These are phyloP conservation scores for Scarus forsteni DNA, from an alignment of 2,797 vertebrate genomes.

Conservation along the genomic window DNA sequence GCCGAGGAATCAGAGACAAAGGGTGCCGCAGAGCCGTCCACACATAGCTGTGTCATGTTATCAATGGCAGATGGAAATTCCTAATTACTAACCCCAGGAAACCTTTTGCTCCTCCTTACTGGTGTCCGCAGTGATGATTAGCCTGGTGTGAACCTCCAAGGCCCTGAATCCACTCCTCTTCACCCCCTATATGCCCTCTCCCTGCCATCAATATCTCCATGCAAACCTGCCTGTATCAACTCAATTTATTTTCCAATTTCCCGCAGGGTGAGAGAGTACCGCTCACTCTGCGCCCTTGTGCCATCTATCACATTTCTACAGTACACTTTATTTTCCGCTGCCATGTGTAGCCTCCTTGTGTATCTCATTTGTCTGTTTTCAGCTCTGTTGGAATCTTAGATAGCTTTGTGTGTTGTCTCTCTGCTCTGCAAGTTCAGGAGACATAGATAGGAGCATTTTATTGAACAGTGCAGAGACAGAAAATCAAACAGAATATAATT, in stretches of 20 bases:
- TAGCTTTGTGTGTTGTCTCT: neutral
- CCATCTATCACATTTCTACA: conserved; percentile 51
- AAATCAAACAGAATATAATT: neutral
- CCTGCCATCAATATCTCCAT: conserved; percentile 60
- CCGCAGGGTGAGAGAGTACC: conserved; percentile 57
- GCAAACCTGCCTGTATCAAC: conserved; percentile 80
- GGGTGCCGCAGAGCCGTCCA: neutral
- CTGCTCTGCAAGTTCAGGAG: neutral
- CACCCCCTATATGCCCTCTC: conserved; percentile 16
- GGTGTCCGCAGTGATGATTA: conserved; percentile 61
- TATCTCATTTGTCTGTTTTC: conserved; percentile 14
- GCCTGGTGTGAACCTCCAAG: conserved; percentile 54
- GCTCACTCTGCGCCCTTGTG: conserved; percentile 20
- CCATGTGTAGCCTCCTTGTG: conserved; percentile 8
- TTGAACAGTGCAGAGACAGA: neutral
- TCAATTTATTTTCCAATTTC: conserved; percentile 85
- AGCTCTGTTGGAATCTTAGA: conserved; percentile 1
- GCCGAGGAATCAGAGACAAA: conserved; percentile 22
- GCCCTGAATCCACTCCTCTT: conserved; percentile 38
- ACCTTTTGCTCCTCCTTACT: conserved; percentile 39
- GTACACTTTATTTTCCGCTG: conserved; percentile 19
- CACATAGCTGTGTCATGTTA: conserved; percentile 27
- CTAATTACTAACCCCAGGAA: conserved; percentile 62
- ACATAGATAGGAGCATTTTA: conserved; percentile 1
- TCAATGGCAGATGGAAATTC: conserved; percentile 61